Base-by-base conservation (phyloP, 1,140 invertebrate species). In the Diorhabda elongata region DNA sequence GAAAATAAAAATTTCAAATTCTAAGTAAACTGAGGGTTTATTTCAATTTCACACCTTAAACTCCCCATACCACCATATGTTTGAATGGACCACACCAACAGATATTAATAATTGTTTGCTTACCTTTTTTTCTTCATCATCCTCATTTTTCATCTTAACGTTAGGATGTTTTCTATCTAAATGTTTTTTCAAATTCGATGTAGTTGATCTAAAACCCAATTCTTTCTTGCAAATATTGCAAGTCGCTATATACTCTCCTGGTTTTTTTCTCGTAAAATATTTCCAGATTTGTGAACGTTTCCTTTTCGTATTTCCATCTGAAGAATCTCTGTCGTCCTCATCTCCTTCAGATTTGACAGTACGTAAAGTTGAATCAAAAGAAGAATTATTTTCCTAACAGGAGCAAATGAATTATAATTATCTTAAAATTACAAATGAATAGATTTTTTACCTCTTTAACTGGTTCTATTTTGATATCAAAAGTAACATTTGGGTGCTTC, bases 81-180 rank as follows among this genome's bases (percentile, higher is more conserved):
- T 26, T 26, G 26, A 26, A 26, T 26, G 26, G 26, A 26, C 26
- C 26, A 26, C 26, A 26, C 26, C 26, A 26, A 26, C 1, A 26
- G 26, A 26, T 26, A 26, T 26, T 1, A 26, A 26, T 26, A 26
- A 26, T 26, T 26, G 26, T 26, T 26, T 26, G n/a, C 47, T 52
- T n/a, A 52, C 47, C 47, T 52, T 52, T 52, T 52, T 52, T 4
- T 8, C 4, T 8, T 52, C 47, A 4, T 52, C 47, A 52, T 4
- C n/a, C 47, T 52, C 47, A 6, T 6, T 8, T n/a, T 52, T 52
- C 2, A 52, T 52, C 11, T 67, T 61, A 47, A 67, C 44, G 5
- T 44, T 3, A 45, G 66, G 66, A 61, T 67, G 66, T 61, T 67
- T 67, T 52, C 66, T 43, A 44, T 67, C 43, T 9, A 67, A 42